phyloP scores from a whole-genome alignment of 2,113 vertebrate species.

The Tiliqua scincoides region DNA sequence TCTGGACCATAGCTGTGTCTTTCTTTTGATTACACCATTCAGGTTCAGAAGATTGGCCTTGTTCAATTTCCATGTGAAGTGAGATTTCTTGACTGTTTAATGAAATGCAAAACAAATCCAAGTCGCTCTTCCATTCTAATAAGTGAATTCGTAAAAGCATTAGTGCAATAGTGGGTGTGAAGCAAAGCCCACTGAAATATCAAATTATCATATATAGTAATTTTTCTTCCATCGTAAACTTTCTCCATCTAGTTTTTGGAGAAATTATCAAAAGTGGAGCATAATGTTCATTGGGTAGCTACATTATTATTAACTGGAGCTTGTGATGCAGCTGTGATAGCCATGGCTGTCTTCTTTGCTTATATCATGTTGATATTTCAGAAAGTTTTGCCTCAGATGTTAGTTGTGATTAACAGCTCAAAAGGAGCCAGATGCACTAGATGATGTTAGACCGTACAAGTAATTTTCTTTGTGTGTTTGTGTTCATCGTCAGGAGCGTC shows the following conservation, averaged over 20 bases:
- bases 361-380: not conserved
- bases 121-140: not conserved
- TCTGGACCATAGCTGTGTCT: constrained; percentile 14
- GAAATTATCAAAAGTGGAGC: constrained; percentile 3
- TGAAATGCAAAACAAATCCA: constrained; percentile 17
- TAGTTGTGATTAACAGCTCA: constrained; percentile 3
- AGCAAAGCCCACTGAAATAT: not conserved
- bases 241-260: constrained; percentile 13
- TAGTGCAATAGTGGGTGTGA: not conserved
- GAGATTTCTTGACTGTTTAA: constrained; percentile 30
- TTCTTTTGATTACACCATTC: constrained; percentile 35
- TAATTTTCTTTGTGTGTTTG: not conserved
- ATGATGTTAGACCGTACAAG: not conserved
- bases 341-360: constrained; percentile 1
- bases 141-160: constrained; percentile 24
- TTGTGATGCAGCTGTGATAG: not conserved
- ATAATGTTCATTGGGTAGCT: not conserved
- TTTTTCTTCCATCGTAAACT: constrained; percentile 8
- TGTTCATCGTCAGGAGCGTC: not conserved
- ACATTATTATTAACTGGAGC: not conserved
- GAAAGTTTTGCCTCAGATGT: constrained; percentile 9
- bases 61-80: constrained; percentile 24
- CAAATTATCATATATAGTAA: not conserved
- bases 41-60: constrained; percentile 16
- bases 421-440: not conserved